Percentiles rank a stretch among this genome's conserved stretches.
Conservation (phyloP, 2,113 vertebrate genomes). For the Leptosomus discolor region DNA sequence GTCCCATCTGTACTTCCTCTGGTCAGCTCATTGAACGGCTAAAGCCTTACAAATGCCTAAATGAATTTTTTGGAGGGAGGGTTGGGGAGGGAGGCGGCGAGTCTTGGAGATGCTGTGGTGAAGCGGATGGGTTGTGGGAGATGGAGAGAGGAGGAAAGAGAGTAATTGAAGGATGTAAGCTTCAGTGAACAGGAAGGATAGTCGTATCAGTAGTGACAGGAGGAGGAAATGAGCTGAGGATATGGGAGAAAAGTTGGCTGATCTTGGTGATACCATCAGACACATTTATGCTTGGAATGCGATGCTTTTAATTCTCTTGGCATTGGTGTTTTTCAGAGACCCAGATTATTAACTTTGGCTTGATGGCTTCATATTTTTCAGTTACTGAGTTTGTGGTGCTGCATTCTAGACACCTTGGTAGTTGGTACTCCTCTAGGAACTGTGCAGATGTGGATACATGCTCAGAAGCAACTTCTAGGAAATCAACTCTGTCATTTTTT, state of each 20-base stretch:
- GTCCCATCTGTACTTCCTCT: background rate
- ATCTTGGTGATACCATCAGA: background rate
- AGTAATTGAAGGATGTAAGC: conserved; percentile 30
- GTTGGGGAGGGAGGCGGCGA: background rate
- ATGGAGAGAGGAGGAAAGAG: background rate
- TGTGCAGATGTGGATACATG: background rate
- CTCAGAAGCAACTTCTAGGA: background rate
- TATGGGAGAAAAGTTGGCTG: background rate
- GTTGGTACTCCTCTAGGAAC: background rate
- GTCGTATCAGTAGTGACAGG: background rate
- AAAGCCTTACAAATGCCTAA: background rate
- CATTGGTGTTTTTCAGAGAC: background rate
- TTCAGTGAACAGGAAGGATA: background rate
- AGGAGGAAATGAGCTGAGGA: background rate
- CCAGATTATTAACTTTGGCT: background rate
- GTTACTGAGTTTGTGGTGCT: background rate
- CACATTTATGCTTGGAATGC: background rate
- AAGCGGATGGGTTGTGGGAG: background rate
- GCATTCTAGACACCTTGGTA: background rate
- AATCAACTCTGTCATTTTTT: background rate
- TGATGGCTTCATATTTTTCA: background rate
- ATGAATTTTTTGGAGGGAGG: background rate
- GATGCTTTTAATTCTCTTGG: background rate
- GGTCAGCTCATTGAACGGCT: background rate
- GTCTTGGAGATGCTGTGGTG: background rate